phyloP scores from a whole-genome alignment of 2,888 invertebrate genomes.

The Drosophila ezoana region DNA sequence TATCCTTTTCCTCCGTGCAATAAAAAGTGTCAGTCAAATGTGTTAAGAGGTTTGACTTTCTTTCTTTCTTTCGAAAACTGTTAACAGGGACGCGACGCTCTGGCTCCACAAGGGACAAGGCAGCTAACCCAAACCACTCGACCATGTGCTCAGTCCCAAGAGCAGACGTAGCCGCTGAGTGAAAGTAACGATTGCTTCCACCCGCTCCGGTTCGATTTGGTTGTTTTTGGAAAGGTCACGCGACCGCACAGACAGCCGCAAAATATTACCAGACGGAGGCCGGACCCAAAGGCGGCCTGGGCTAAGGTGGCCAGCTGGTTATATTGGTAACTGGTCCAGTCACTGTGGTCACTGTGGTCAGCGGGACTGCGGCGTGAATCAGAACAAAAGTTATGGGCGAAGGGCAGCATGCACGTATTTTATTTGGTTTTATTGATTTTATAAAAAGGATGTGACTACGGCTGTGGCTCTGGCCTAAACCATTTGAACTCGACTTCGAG shows the following conservation, averaged over 20 bases:
- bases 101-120: neutral
- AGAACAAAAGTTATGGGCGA: slow-evolving; percentile 47
- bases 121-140: slow-evolving; percentile 16
- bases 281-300: slow-evolving; percentile 24
- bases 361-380: slow-evolving; percentile 39
- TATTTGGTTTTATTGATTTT: slow-evolving; percentile 75
- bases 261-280: slow-evolving; percentile 46
- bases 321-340: slow-evolving; percentile 22
- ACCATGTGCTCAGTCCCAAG: slow-evolving; percentile 2
- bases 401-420: slow-evolving; percentile 54
- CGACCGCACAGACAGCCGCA: slow-evolving; percentile 62
- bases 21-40: slow-evolving; percentile 44
- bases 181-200: slow-evolving; percentile 46
- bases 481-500: slow-evolving; percentile 53
- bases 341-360: slow-evolving; percentile 28
- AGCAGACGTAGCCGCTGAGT: slow-evolving; percentile 29
- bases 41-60: slow-evolving; percentile 30
- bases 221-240: slow-evolving; percentile 54
- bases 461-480: slow-evolving; percentile 31
- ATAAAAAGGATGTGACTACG: slow-evolving; percentile 52
- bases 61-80: slow-evolving; percentile 8
- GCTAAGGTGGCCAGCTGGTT: slow-evolving; percentile 15
- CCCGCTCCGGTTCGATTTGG: slow-evolving; percentile 31
- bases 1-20: slow-evolving; percentile 2
- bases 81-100: slow-evolving; percentile 16